These are phyloP conservation scores for Theonella swinhoei DNA, from an alignment of 37 sponge, comb jelly and placozoan species.

Conservation along the genomic window DNA sequence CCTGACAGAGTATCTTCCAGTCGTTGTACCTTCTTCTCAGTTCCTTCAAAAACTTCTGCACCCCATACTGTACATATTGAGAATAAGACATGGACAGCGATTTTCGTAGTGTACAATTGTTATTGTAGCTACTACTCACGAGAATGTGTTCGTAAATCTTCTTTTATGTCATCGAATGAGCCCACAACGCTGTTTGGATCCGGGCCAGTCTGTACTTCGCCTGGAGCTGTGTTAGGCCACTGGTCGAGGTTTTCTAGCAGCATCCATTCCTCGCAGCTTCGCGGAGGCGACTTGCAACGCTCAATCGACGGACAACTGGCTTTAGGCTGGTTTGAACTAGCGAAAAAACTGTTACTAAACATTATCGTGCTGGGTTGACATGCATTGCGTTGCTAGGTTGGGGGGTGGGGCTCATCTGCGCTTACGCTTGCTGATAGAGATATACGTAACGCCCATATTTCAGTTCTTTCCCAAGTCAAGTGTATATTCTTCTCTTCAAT, in stretches of 20 bases:
- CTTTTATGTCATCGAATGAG: constrained; percentile 41
- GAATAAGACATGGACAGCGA: background rate
- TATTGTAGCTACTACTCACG: constrained; percentile 32
- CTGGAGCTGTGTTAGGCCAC: background rate
- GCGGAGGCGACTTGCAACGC: constrained; percentile 2
- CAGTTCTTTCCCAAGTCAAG: too few relatives aligned
- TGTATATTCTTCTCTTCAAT: too few relatives aligned
- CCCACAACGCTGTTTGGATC: constrained; percentile 24
- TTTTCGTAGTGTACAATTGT: background rate
- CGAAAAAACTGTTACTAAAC: background rate
- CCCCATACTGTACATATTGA: constrained; percentile 30
- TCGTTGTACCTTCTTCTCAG: constrained; percentile 9
- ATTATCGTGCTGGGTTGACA: background rate
- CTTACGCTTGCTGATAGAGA: background rate
- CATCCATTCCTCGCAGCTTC: constrained; percentile 3
- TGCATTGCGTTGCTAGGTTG: background rate
- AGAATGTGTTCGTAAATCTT: constrained; percentile 52
- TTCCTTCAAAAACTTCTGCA: constrained; percentile 12
- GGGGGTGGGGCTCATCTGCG: background rate
- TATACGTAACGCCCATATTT: too few relatives aligned
- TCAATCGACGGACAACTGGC: background rate
- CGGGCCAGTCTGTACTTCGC: background rate
- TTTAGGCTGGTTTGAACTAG: background rate
- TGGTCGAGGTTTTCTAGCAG: background rate
- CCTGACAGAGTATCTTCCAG: constrained; percentile 8